phyloP scores from a whole-genome alignment of 2,113 vertebrate species.

The Microcebus ravelobensis region DNA sequence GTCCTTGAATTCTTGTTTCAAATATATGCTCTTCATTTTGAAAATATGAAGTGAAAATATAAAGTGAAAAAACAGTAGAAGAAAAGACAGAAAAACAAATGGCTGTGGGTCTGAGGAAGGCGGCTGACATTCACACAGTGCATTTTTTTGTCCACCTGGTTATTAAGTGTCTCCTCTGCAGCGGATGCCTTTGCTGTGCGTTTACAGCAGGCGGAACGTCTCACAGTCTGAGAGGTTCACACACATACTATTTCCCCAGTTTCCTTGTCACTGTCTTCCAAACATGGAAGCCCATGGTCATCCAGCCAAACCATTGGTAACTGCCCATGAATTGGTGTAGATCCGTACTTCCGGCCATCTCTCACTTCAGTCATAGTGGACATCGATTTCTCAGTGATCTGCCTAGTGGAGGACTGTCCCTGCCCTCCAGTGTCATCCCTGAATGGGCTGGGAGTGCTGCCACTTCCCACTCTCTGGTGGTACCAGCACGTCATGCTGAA shows the following conservation, averaged over 20 bases:
- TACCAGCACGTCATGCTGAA: background rate
- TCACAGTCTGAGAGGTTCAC: background rate
- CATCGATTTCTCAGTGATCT: fast-evolving
- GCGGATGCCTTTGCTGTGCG: background rate
- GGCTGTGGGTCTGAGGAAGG: background rate
- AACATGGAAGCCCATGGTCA: background rate
- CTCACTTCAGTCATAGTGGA: background rate
- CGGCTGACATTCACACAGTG: too few species aligned
- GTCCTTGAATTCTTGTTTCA: conserved; percentile 12
- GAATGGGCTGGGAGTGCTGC: too few species aligned
- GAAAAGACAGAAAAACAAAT: background rate
- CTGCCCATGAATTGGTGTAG: too few species aligned
- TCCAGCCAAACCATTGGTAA: background rate
- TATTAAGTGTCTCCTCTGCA: background rate
- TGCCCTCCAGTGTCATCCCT: background rate
- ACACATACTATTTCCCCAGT: background rate
- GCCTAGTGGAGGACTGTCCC: background rate
- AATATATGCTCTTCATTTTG: background rate
- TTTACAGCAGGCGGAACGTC: background rate
- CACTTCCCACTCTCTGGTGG: background rate
- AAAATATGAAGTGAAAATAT: background rate
- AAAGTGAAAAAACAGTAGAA: background rate
- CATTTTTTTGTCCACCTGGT: background rate
- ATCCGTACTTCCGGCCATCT: background rate
- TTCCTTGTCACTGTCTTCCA: background rate